Evolutionary conservation across 2,888 invertebrate genomes (phyloP), one percentile per base, ranked within the genome.

Genomic region (Dascillus cervinus): DNA sequence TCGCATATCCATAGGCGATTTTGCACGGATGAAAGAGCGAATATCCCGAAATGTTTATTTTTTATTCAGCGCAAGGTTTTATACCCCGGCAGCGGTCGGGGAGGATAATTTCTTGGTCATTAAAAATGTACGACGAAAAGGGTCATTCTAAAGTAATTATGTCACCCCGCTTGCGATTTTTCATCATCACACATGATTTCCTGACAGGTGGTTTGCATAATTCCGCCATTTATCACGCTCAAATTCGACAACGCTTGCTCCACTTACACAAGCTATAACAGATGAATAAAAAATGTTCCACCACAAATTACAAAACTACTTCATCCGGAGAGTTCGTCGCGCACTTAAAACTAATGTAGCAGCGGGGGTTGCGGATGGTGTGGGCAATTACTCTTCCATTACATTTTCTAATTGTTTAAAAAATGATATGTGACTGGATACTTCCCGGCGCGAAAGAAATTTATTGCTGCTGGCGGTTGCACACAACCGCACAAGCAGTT

Each of bases 401-500:
- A 17, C 17, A 8, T 4, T 17, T 17, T 17, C 4, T 8, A 6
- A 17, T 6, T 17, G 4, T 6, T 17, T 17, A 6, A 6, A 6
- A 8, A 8, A 17, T 17, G 17, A 17, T 17, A 17, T 8, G 17
- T 17, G n/a, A n/a, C n/a, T n/a, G 17, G 17, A 17, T 8, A 8
- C 17, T 17, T 4, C 17, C 17, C 4, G 17, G 8, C 8, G 17
- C 4, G 5, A 17, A 17, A 6, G 17, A 17, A 17, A 17, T 8
- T 6, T 4, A 17, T 4, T 17, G 8, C 8, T 17, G 17, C 8
- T 6, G 4, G 29, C 32, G 34, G 38, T 42, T 43, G 46, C 45
- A 43, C 47, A 43, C 41, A 36, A 44, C 44, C 44, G 45, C 45
- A 44, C 47, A 49, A n/a, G 47, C 47, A 49, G 49, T 44, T 49